A percentile compares a stretch with the other conserved stretches of the same genome.
phyloP scores from a whole-genome alignment of 1,140 invertebrate species.

The Lepidurus apus region DNA sequence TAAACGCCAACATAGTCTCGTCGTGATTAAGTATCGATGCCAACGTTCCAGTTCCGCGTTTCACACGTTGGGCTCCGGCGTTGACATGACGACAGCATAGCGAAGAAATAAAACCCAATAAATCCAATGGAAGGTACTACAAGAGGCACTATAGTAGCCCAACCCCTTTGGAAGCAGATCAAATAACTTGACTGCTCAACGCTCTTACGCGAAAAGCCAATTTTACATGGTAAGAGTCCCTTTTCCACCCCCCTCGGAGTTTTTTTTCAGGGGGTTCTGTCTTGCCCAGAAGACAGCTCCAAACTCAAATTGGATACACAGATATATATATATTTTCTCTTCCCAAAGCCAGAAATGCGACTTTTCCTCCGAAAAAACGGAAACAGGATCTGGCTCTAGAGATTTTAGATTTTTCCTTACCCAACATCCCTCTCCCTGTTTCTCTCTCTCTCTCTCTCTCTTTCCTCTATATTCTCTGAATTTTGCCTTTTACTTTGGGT shows the following conservation, averaged over 20 bases:
- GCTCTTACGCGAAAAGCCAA: constrained; percentile 21
- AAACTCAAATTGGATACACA: constrained; percentile 20
- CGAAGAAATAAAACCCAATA: neutral
- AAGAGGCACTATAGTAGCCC: neutral
- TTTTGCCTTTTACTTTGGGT: neutral
- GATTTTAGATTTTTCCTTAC: constrained; percentile 2
- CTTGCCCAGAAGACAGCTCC: neutral
- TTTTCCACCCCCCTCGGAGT: neutral
- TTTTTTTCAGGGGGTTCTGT: neutral
- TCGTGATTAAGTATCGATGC: constrained; percentile 8
- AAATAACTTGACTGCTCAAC: constrained; percentile 16
- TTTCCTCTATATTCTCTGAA: neutral
- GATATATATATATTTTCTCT: neutral
- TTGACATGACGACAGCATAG: neutral
- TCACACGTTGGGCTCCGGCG: neutral
- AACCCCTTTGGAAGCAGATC: constrained; percentile 18
- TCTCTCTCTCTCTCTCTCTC: neutral
- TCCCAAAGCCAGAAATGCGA: neutral
- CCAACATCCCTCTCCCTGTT: neutral
- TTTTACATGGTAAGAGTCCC: constrained; percentile 2
- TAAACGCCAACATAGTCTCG: neutral
- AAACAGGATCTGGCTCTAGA: neutral
- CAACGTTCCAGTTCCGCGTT: neutral
- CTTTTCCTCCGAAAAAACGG: constrained; percentile 10
- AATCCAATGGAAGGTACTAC: constrained; percentile 11